Evolutionary conservation across 2,113 vertebrate species (phyloP), one percentile per base, ranked within the genome.

Genomic region (Scortum barcoo): DNA sequence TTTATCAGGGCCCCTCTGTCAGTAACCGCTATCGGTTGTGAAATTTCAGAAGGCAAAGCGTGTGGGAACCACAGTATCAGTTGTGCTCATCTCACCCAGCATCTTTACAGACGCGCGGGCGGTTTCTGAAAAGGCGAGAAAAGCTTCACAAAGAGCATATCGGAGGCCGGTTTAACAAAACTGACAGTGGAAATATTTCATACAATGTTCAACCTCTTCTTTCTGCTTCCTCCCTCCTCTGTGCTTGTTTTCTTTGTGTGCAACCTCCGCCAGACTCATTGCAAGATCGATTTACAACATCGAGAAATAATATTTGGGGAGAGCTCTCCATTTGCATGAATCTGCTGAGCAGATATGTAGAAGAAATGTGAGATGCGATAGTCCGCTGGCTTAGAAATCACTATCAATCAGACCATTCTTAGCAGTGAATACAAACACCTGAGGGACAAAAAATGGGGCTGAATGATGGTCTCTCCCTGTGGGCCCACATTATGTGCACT

Each of bases 1-100:
- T 83, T 81, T 92, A 95, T 95, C 94, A 36, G 80, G 66, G 54
- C 73, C 77, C 73, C 73, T 79, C 89, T 91, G 93, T 94, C 94
- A 93, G 87, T 93, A 94, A 94, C 94, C 86, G 53, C 91, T 92
- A 92, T 94, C 83, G 75, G 87, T 93, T 94, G 94, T 94, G 94
- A 95, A 93, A 94, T 94, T 95, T 95, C 93, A 93, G 93, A 94
- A 90, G 88, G 90, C 90, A 72, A 77, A 89, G 91, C 80, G 86
- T 92, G 93, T 95, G 95, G 93, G 94, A 95, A 94, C 87, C 86
- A 53, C 80, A 79, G 89, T 94, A 95, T 94, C 93, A 80, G 86
- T 89, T 89, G 78, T 74, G 88, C 92, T 92, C 93, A 93, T 94
- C 93, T 93, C 71, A 16, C 88, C 89, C 82, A 71, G 91, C 86